Base-by-base conservation (phyloP, 1,140 invertebrate species). In the Drosophila melanica region DNA sequence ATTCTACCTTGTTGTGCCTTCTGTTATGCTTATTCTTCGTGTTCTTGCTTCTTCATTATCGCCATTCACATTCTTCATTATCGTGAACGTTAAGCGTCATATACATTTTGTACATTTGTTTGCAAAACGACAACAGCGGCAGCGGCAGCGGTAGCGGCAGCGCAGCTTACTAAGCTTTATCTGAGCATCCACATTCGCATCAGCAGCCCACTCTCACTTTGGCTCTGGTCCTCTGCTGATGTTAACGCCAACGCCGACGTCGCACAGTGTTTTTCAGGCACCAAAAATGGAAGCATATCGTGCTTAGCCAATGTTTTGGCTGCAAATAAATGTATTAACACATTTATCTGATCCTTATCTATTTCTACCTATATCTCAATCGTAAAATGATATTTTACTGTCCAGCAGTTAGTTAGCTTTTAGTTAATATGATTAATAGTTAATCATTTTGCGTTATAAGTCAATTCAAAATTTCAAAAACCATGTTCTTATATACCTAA, bases 81-180 rank as follows among this genome's bases (percentile, higher is more conserved):
- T 77, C 75, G 45, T 55, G 50, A 51, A 55, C 65, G 59, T 11
- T 69, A 50, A 65, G 62, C 60, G 60, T 65, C 54, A 65, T 71
- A 57, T 65, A 65, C 55, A 59, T 65, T 54, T 71, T 75, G 48
- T 60, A 71, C 77, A 75, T 82, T 84, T 84, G 80, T 85, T 84
- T 84, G 80, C 80, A 79, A 79, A 84, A 85, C 77, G 76, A 69
- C 80, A 71, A 73, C 51, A 65, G 44, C 55, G n/a, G 20, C 45
- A 47, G 45, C 53, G 48, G 33, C 68, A 62, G 16, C 41, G 23
- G 45, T 11, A 37, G 55, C 35, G 47, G 50, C 82, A 89, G 79
- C 84, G 79, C 79, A 79, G 82, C 84, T 81, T 71, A 73, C 76
- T 82, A 89, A 87, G 82, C 82, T 89, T 87, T 87, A 89, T 69